Percentiles rank a stretch among this genome's conserved stretches.
Evolutionary conservation across 2,888 invertebrate genomes (phyloP).

Genomic region (Chaetogeoica ovagalla): DNA sequence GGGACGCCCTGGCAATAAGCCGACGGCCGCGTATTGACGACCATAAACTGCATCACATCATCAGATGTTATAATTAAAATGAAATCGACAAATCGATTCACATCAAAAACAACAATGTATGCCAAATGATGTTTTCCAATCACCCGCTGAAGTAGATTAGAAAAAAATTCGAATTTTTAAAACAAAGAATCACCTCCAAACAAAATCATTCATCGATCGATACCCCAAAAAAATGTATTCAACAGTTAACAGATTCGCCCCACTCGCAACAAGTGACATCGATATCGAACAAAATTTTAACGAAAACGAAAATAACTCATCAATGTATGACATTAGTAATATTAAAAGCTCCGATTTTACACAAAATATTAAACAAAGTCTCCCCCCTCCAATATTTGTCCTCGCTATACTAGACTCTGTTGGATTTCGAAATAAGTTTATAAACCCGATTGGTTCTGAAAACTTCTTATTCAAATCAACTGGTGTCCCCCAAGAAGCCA

Average conservation of each 20-base stretch:
- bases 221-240: background rate
- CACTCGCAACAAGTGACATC: background rate
- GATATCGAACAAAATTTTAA: background rate
- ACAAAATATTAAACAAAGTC: background rate
- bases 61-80: no score
- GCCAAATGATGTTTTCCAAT: no score
- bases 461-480: constrained; percentile 2
- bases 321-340: no score
- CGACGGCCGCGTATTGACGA: no score
- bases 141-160: background rate
- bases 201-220: background rate
- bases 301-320: background rate
- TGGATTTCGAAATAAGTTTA: background rate
- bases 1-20: no score
- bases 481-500: background rate
- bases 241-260: background rate
- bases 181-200: background rate
- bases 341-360: background rate
- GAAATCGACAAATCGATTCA: no score
- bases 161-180: background rate
- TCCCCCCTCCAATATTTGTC: background rate
- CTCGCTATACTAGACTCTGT: background rate
- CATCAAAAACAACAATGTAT: no score
- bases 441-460: background rate
- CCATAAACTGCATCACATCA: no score